Evolutionary conservation across 1,140 invertebrate species (phyloP), one percentile per base, ranked within the genome.

Genomic region (Dendroctonus ponderosae): DNA sequence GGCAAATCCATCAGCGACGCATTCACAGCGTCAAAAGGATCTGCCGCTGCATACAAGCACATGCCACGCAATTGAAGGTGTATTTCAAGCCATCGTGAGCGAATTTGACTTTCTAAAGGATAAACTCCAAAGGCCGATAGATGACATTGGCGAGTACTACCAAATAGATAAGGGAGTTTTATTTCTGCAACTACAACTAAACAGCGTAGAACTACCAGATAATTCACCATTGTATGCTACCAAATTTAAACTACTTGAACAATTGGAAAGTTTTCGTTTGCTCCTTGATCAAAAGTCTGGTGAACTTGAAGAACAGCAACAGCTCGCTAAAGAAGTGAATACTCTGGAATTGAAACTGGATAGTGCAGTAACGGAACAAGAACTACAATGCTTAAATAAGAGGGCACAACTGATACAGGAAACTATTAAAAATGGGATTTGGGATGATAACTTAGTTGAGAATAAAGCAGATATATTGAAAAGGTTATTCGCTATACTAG

Each of bases 81-180:
- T 41, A 51, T 62, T 26, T 51, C 38, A 50, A 15, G 37, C 37
- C 7, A 48, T 65, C n/a, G 62, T 57, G 37, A 52, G 26, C 7
- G 56, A 59, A 52, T 49, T 66, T 14, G 49, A 52, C 39, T n/a
- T 46, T 6, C 48, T 66, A 9, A 44, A 48, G 43, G 41, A 66
- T n/a, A 9, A 54, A n/a, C 11, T 50, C 3, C 6, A 38, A 38
- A 15, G 64, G n/a, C 26, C 56, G 3, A 14, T 50, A 9, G n/a
- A 11, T 0, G 46, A 59, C 39, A 12, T 58, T 9, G 52, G 41
- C 42, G 46, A 50, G 6, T 66, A 58, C 26, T 66, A 44, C 37
- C 53, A 66, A 46, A 57, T 66, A 5, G 63, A 66, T 40, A 66
- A 59, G 15, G 48, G 48, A 26, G 53, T 52, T 5, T 66, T 66